Base-by-base conservation (phyloP, 1,140 invertebrate genomes). In the Drosophila baimaii region DNA sequence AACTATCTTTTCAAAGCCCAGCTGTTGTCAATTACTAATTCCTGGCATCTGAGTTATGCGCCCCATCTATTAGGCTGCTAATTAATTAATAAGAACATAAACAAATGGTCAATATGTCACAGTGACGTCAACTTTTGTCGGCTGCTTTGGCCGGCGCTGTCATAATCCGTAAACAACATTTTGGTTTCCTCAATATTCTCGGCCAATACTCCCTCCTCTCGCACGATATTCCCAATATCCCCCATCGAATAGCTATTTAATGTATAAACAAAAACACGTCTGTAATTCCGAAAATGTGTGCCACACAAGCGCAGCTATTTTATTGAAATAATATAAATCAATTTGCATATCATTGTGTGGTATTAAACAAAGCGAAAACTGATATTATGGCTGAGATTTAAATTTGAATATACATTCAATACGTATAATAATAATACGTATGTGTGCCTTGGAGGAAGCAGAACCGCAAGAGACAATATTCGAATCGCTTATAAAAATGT, bases 21-120 rank as follows among this genome's bases (percentile, higher is more conserved):
- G 73, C 73, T 85, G 81, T 39, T 75, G 46, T 27, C 41, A 21
- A 64, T 68, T 61, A 61, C n/a, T 75, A 70, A 77, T 57, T 31
- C 17, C 23, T 55, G 46, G 35, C 63, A 54, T 37, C 56, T 66
- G 57, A 77, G 19, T 71, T 62, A 84, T 80, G 62, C 25, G 37
- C 10, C 44, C 44, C 69, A 84, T 83, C 63, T 61, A 52, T 84
- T 77, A 56, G 33, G 23, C 49, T 13, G 44, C 58, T 43, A 52
- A 61, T 63, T 74, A 57, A 69, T 85, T 86, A 63, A 75, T 66
- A 71, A 55, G 29, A 66, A 73, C 55, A 77, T 64, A 90, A 88
- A 90, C 81, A 89, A 81, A 89, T 84, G 73, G 59, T 56, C 84
- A 89, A 90, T 89, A 72, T 85, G 84, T 84, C 85, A 81, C 62